Base-by-base conservation (phyloP, 2,888 invertebrate genomes). In the Mesodorylaimus sp. region DNA sequence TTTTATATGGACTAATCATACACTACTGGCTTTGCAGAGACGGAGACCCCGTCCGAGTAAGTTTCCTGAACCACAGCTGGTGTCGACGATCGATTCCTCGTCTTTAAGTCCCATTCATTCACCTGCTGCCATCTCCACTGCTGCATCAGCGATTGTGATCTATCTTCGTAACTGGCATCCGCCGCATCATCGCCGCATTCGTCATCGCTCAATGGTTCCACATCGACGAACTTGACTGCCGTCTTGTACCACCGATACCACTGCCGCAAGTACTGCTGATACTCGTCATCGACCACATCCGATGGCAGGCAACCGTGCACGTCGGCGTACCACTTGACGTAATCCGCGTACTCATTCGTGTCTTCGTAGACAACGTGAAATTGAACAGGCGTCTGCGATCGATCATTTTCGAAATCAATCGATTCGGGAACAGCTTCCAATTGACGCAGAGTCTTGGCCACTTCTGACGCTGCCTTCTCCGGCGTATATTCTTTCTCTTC, bases 321-420 rank as follows among this genome's bases (percentile, higher is more conserved):
- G 38, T 47, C 32, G 47, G 39, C 42, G 43, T 47, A 47, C 27
- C 36, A 51, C 32, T 37, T 26, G 10, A 39, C 45, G 32, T 51
- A 51, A 24, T 43, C 38, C 5, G 36, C 38, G 48, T 51, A 51
- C 10, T 26, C 28, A 3, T 36, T 2, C 13, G 51, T 51, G 45
- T 51, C 51, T 44, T 48, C 29, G 45, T 44, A 51, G 37, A 51
- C n/a, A 19, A 51, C 21, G 37, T 51, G 43, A 10, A 23, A 32
- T 13, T 32, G 10, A 16, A 32, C 32, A 16, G 32, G 10, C 10
- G 10, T 32, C 32, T 32, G 16, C 32, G 32, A 32, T 32, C 16
- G 32, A 16, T 32, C 32, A 10, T 10, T 16, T 32, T 32, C 10
- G 32, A n/a, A n/a, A n/a, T n/a, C n/a, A n/a, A n/a, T n/a, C n/a